Conservation (phyloP, 2,113 vertebrate genomes). For the Raja brachyura region DNA sequence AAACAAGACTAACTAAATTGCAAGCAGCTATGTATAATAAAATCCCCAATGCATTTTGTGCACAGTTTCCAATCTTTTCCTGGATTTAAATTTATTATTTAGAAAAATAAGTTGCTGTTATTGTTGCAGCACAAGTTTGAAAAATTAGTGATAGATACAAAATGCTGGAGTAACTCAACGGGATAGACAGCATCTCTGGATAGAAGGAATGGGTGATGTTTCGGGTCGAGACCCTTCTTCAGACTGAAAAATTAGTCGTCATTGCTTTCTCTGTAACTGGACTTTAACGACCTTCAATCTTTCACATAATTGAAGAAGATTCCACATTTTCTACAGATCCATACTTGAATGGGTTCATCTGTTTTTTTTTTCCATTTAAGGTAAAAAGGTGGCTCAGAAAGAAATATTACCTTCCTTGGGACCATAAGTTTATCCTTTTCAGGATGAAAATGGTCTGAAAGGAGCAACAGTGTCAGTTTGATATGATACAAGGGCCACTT, state of each 20-base stretch:
- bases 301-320: not conserved
- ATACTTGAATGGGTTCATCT: not conserved
- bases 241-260: not conserved
- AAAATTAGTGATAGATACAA: not conserved
- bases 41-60: not conserved
- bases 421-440: not conserved
- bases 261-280: not conserved
- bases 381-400: slow-evolving; percentile 10
- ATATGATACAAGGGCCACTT: not conserved
- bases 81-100: not conserved
- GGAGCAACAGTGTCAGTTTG: not conserved
- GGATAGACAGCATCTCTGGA: no score
- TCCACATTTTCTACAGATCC: not conserved
- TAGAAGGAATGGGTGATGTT: no score
- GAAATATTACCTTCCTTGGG: slow-evolving; percentile 13
- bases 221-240: no score
- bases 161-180: no score
- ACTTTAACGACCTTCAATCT: not conserved
- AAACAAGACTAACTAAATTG: not conserved
- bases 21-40: not conserved
- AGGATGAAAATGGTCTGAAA: slow-evolving; percentile 8
- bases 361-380: not conserved
- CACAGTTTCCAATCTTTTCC: not conserved
- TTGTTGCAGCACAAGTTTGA: not conserved
- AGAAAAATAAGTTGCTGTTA: not conserved